Evolutionary conservation across 2,113 vertebrate species (phyloP).

Genomic region (Calypte anna): DNA sequence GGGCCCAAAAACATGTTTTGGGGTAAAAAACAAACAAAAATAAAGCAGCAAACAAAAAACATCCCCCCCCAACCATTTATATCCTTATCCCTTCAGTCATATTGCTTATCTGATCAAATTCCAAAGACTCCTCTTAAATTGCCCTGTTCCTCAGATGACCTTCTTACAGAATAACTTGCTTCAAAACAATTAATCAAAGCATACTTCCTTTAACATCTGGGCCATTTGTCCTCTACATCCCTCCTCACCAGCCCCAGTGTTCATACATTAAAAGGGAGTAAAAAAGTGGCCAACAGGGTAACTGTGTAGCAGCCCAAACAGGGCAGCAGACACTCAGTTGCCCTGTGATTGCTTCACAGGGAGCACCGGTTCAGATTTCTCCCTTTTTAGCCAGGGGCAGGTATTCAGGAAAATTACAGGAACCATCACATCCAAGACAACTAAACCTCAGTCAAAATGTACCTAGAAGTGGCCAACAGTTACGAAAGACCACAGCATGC

Average conservation of each 20-base stretch:
- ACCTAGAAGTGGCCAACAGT: neutral
- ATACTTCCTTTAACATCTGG: neutral
- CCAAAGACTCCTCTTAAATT: neutral
- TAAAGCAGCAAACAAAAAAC: no score
- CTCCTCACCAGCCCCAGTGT: neutral
- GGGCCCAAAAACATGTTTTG: neutral
- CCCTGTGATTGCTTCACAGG: neutral
- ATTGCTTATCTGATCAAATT: neutral
- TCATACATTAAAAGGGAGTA: neutral
- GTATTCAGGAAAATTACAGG: neutral
- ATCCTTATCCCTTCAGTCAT: neutral
- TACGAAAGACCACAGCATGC: neutral
- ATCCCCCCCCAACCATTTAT: neutral
- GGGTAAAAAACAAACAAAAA: neutral
- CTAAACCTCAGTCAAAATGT: neutral
- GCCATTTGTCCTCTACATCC: neutral
- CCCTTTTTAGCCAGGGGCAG: neutral
- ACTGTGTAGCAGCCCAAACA: neutral
- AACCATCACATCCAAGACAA: neutral
- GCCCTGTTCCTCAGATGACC: neutral
- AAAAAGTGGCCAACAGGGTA: neutral
- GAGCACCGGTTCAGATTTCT: neutral
- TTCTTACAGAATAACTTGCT: neutral
- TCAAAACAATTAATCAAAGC: neutral
- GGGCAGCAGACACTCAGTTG: fast-evolving